phyloP scores from a whole-genome alignment of 1,140 invertebrate species.

The Saccostrea cuccullata region DNA sequence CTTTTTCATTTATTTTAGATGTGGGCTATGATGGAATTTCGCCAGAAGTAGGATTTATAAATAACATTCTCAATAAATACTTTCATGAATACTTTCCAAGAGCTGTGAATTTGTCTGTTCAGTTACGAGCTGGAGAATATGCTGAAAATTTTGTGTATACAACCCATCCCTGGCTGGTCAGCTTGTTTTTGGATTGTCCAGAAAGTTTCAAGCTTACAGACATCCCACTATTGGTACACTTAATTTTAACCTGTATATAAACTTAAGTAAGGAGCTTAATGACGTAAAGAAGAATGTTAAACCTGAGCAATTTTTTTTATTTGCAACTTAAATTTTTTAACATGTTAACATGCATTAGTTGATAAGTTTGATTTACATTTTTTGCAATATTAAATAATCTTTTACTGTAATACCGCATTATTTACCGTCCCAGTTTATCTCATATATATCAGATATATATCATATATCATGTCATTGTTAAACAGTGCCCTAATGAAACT shows the following conservation, averaged over 20 bases:
- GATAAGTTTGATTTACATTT: no score
- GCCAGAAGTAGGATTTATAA: constrained; percentile 64
- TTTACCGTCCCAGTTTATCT: no score
- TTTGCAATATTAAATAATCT: no score
- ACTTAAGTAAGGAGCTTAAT: no score
- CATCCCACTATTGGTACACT: constrained; percentile 64
- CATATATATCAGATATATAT: no score
- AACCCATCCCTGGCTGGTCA: constrained; percentile 75
- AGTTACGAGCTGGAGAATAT: constrained; percentile 60
- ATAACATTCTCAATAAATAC: constrained; percentile 73
- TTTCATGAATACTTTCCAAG: constrained; percentile 71
- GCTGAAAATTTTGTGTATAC: constrained; percentile 73
- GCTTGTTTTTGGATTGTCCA: constrained; percentile 71
- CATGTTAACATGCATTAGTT: no score
- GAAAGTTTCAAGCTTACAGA: constrained; percentile 63
- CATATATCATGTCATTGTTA: not conserved
- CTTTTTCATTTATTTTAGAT: constrained; percentile 61
- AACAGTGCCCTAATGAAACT: constrained; percentile 68
- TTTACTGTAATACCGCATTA: no score
- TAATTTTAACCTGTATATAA: not conserved
- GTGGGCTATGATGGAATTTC: constrained; percentile 71
- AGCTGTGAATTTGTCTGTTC: constrained; percentile 64
- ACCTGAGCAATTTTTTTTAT: no score
- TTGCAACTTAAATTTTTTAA: no score
- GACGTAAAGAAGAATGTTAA: no score